Evolutionary conservation across 2,113 vertebrate genomes (phyloP).

Genomic region (Antigone vipio): DNA sequence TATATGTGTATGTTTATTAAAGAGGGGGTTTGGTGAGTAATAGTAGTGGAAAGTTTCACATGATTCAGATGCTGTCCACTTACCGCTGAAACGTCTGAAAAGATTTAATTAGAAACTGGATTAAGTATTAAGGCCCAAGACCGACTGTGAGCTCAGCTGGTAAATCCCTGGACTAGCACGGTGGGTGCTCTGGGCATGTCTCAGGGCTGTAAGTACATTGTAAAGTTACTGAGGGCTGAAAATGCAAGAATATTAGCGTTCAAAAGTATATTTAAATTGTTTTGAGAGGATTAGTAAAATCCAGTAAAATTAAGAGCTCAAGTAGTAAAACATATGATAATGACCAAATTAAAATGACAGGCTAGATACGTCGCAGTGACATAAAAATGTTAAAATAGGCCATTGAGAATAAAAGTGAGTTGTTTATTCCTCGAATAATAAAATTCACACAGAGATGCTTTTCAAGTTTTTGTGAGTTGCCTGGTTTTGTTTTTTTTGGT

Average conservation of each 20-base stretch:
- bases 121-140: conserved; percentile 10
- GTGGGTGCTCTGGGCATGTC: not conserved
- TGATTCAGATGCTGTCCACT: not conserved
- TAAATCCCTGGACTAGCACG: not conserved
- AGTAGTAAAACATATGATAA: fast-evolving
- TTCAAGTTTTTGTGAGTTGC: not conserved
- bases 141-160: not conserved
- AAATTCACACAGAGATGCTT: not conserved
- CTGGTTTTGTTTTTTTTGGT: not conserved
- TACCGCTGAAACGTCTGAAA: not conserved
- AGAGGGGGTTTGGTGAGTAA: not conserved
- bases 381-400: not conserved
- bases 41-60: not conserved
- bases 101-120: not conserved
- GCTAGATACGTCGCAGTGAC: not conserved
- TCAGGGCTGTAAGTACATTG: not conserved
- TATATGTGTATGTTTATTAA: no score
- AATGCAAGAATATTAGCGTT: not conserved
- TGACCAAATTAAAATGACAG: not conserved
- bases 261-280: not conserved
- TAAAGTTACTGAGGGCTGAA: not conserved
- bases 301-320: not conserved
- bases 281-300: not conserved
- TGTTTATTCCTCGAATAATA: not conserved
- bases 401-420: fast-evolving